phyloP scores from a whole-genome alignment of 1,140 invertebrate species.

The Drosophila sturtevanti region DNA sequence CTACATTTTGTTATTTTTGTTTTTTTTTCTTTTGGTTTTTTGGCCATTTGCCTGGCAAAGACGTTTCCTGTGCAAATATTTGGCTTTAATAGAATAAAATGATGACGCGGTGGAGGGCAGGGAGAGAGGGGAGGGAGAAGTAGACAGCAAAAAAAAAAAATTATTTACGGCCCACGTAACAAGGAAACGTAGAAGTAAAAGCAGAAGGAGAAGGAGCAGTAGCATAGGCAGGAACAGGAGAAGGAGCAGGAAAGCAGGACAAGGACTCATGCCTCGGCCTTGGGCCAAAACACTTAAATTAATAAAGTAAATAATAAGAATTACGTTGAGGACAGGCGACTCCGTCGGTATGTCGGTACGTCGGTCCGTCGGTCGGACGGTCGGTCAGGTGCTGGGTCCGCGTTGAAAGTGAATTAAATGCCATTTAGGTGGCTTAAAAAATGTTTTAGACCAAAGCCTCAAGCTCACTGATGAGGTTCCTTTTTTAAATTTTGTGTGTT shows the following conservation, averaged over 20 bases:
- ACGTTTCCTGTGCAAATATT: constrained; percentile 69
- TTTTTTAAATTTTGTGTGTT: neutral
- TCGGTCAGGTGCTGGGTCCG: constrained; percentile 37
- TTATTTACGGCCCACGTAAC: constrained; percentile 50
- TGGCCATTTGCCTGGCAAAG: constrained; percentile 43
- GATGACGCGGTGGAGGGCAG: too few relatives aligned
- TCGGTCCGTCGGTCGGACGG: neutral
- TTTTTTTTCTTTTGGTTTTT: constrained; percentile 22
- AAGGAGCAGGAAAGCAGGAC: neutral
- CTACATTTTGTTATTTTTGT: constrained; percentile 8
- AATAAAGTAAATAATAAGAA: constrained; percentile 81
- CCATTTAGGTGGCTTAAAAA: constrained; percentile 71
- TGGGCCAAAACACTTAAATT: constrained; percentile 77
- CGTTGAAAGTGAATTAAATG: constrained; percentile 78
- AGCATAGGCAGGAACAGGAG: neutral
- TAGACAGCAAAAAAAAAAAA: constrained; percentile 26
- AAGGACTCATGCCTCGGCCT: constrained; percentile 21
- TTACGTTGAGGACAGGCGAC: constrained; percentile 45
- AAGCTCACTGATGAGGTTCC: constrained; percentile 22
- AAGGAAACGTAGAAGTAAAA: constrained; percentile 9
- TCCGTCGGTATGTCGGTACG: neutral
- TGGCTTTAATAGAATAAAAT: constrained; percentile 80
- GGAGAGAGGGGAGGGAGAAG: too few relatives aligned
- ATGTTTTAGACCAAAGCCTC: constrained; percentile 19
- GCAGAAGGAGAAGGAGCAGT: neutral